These are phyloP conservation scores for Cardiocondyla obscurior DNA, from an alignment of 1,140 invertebrate genomes.

Conservation along the genomic window DNA sequence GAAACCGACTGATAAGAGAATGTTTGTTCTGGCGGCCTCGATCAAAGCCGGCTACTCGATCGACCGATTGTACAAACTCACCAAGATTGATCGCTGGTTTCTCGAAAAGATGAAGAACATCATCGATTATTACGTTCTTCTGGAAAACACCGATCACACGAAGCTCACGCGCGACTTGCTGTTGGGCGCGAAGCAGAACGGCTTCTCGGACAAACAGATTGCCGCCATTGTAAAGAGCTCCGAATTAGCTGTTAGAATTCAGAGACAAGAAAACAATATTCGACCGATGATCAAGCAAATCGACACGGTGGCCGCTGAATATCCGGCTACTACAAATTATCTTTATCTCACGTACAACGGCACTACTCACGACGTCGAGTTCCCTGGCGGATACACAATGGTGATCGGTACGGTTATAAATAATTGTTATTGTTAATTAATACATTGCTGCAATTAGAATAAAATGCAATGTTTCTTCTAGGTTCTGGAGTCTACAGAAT, in stretches of 20 bases:
- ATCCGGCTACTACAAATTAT: conserved; percentile 99
- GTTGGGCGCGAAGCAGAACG: conserved; percentile 94
- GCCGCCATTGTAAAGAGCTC: conserved; percentile 94
- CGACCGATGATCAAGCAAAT: conserved; percentile 98
- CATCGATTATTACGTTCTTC: conserved; percentile 87
- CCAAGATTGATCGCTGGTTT: conserved; percentile 99
- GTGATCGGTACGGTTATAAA: conserved; percentile 87
- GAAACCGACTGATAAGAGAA: conserved; percentile 97
- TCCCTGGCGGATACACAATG: conserved; percentile 91
- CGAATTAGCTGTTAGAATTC: conserved; percentile 90
- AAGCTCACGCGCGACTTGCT: conserved; percentile 87
- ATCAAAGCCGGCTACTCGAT: conserved; percentile 92
- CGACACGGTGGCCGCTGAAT: conserved; percentile 99
- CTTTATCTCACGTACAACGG: conserved; percentile 99
- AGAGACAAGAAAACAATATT: conserved; percentile 90
- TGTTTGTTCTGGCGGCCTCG: conserved; percentile 98
- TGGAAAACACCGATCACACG: conserved; percentile 87
- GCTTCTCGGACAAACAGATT: conserved; percentile 99
- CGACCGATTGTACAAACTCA: conserved; percentile 94
- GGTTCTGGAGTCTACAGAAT: conserved; percentile 99
- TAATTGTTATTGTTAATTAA: background rate
- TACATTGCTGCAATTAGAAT: background rate
- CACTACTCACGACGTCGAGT: conserved; percentile 92
- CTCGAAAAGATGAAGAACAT: conserved; percentile 98
- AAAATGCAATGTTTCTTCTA: conserved; percentile 61